phyloP scores from a whole-genome alignment of 2,797 vertebrate genomes.

The Emys orbicularis region DNA sequence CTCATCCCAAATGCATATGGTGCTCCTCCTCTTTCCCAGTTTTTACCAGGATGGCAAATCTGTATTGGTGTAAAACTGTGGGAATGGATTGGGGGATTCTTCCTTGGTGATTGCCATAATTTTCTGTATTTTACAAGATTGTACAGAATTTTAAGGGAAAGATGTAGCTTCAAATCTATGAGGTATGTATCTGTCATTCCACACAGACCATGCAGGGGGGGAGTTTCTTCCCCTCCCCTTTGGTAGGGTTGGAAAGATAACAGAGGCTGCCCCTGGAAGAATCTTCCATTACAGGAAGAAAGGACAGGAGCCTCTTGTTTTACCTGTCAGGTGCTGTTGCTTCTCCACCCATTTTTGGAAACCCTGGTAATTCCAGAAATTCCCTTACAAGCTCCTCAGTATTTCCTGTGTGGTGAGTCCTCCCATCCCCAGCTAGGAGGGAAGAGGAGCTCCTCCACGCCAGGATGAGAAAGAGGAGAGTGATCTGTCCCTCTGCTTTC shows the following conservation, averaged over 20 bases:
- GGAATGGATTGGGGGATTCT: neutral
- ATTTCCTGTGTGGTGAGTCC: neutral
- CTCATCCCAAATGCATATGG: neutral
- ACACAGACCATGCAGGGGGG: neutral
- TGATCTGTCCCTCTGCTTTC: neutral
- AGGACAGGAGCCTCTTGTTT: neutral
- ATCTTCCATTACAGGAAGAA: neutral
- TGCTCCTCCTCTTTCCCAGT: neutral
- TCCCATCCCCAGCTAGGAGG: neutral
- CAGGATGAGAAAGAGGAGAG: neutral
- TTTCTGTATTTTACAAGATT: neutral
- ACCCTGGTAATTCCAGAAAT: neutral
- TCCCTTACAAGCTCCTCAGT: neutral
- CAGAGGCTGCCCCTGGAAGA: rapidly evolving
- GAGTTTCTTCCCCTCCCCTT: neutral
- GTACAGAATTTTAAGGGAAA: neutral
- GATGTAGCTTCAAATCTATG: neutral
- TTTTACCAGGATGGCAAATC: neutral
- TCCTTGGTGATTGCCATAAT: neutral
- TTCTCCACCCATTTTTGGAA: neutral
- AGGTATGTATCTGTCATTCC: neutral
- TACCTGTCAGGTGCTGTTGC: neutral
- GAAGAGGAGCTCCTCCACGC: neutral
- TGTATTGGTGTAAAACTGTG: neutral
- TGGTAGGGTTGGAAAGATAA: neutral